A percentile compares a stretch with the other conserved stretches of the same genome.
Conservation (phyloP, 2,113 vertebrate genomes). For the Hoplias malabaricus region DNA sequence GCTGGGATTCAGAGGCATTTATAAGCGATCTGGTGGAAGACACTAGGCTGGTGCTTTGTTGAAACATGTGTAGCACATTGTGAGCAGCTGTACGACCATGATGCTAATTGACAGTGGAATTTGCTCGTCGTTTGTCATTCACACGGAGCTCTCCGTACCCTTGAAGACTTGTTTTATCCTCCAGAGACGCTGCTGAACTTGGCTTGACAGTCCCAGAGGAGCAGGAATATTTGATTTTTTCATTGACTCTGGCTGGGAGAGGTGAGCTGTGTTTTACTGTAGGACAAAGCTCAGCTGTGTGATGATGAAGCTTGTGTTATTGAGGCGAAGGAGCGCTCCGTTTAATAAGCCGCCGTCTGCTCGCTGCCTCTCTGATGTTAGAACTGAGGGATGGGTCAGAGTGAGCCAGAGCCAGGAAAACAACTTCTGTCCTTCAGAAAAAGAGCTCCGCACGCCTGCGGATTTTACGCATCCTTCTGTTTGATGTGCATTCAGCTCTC, state of each 20-base stretch:
- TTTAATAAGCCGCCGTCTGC: constrained; percentile 25
- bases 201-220: constrained; percentile 5
- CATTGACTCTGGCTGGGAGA: constrained; percentile 12
- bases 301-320: constrained; percentile 18
- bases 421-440: neutral
- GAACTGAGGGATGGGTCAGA: neutral
- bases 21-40: neutral
- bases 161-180: neutral
- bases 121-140: constrained; percentile 26
- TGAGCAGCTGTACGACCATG: neutral
- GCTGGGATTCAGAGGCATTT: neutral
- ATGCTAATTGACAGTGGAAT: constrained; percentile 32
- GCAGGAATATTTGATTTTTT: constrained; percentile 24
- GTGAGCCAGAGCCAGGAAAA: constrained; percentile 16
- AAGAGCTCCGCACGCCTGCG: neutral
- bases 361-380: neutral
- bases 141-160: neutral
- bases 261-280: constrained; percentile 13
- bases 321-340: constrained; percentile 8
- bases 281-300: constrained; percentile 19
- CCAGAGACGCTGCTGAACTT: neutral
- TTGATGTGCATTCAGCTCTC: neutral
- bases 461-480: neutral
- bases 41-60: neutral
- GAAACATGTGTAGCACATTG: neutral